These are phyloP conservation scores for Eulemur albifrons DNA, from an alignment of 2,797 vertebrate genomes.

Conservation along the genomic window DNA sequence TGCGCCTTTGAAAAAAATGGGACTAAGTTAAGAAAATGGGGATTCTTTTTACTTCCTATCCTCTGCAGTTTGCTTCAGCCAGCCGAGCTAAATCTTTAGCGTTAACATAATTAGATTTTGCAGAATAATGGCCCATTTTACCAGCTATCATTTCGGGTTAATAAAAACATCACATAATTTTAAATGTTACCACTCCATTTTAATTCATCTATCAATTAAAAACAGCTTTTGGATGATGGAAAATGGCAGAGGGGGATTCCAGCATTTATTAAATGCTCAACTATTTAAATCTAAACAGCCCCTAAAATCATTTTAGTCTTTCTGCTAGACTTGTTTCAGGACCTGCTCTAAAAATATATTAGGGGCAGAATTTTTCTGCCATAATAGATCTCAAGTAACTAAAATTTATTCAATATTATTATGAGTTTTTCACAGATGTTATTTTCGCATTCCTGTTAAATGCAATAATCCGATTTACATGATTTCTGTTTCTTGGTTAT, in stretches of 20 bases:
- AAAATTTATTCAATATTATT: neutral
- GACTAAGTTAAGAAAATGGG: conserved; percentile 59
- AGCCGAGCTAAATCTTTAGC: conserved; percentile 38
- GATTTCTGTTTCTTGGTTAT: neutral
- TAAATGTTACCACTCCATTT: conserved; percentile 63
- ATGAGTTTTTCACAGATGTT: conserved; percentile 10
- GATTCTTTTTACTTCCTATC: conserved; percentile 59
- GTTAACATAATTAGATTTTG: conserved; percentile 71
- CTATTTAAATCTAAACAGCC: neutral
- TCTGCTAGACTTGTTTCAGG: conserved; percentile 3
- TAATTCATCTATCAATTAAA: conserved; percentile 56
- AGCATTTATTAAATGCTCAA: conserved; percentile 45
- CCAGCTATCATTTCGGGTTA: conserved; percentile 66
- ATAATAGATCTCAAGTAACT: neutral
- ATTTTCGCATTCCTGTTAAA: conserved; percentile 34
- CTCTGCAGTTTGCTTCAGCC: conserved; percentile 50
- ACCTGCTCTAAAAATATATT: neutral
- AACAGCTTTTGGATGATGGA: conserved; percentile 22
- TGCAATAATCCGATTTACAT: neutral
- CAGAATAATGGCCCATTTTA: conserved; percentile 70
- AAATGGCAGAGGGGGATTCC: neutral
- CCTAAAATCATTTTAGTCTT: neutral
- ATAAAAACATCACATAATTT: conserved; percentile 74
- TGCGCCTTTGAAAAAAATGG: conserved; percentile 47
- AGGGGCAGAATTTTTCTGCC: neutral